Evolutionary conservation across 2,888 invertebrate genomes (phyloP).

Genomic region (Drosophila monieri): DNA sequence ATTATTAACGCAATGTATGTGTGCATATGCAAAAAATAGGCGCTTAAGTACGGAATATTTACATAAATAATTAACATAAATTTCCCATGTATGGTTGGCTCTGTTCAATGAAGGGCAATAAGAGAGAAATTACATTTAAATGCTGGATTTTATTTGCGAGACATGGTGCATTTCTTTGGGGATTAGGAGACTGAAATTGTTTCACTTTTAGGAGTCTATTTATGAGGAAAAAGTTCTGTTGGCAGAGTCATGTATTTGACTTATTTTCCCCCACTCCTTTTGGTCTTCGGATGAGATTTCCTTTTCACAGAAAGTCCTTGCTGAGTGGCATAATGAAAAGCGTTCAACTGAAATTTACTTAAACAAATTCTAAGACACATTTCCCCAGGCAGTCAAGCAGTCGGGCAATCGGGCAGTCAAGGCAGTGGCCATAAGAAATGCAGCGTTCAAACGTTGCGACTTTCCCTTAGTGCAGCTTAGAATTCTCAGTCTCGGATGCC

Average conservation of each 20-base stretch:
- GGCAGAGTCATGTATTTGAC: background rate
- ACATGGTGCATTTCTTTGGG: background rate
- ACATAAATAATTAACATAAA: constrained; percentile 44
- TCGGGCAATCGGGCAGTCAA: constrained; percentile 9
- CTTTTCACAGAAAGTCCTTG: constrained; percentile 6
- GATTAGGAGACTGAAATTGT: background rate
- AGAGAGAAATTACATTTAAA: constrained; percentile 1
- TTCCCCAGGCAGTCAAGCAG: constrained; percentile 43
- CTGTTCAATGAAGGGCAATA: constrained; percentile 18
- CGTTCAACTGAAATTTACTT: constrained; percentile 69
- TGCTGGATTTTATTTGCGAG: background rate
- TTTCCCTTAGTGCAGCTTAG: constrained; percentile 14
- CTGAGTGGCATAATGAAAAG: constrained; percentile 66
- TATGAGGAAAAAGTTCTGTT: background rate
- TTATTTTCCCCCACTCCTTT: background rate
- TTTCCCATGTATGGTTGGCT: constrained; percentile 26
- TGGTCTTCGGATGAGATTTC: background rate
- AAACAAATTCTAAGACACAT: constrained; percentile 59
- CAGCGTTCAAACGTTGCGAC: constrained; percentile 21
- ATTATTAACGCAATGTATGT: constrained; percentile 32
- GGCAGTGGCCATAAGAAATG: background rate
- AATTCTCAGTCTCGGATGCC: background rate
- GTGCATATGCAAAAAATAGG: constrained; percentile 11
- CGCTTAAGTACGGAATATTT: constrained; percentile 32
- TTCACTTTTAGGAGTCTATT: background rate